Conservation (phyloP, 2,888 invertebrate species). For the Conus canariensis region DNA sequence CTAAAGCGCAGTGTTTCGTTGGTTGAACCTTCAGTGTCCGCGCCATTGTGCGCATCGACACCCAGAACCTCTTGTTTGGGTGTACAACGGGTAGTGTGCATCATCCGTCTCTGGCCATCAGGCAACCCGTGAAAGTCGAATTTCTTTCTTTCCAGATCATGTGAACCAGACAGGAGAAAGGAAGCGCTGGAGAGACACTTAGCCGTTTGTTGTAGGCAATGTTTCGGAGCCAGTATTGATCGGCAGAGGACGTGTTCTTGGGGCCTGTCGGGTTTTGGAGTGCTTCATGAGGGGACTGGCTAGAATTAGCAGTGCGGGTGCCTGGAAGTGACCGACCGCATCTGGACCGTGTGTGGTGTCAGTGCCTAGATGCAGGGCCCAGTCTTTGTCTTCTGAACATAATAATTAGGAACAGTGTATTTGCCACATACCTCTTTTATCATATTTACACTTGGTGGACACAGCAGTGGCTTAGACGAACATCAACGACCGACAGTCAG, state of each 20-base stretch:
- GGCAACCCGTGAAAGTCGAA: constrained; percentile 34
- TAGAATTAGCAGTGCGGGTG: constrained; percentile 35
- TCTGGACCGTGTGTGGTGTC: not conserved
- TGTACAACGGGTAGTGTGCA: not conserved
- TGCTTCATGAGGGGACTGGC: constrained; percentile 43
- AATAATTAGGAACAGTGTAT: not conserved
- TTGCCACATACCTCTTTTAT: no score
- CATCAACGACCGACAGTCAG: constrained; percentile 3
- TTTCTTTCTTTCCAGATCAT: not conserved
- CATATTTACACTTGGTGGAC: not conserved
- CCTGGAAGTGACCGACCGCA: constrained; percentile 32
- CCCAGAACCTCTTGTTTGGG: not conserved
- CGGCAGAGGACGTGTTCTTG: constrained; percentile 40
- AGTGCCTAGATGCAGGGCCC: not conserved
- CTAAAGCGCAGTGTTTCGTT: not conserved
- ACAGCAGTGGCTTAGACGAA: not conserved
- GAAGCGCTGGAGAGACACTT: constrained; percentile 37
- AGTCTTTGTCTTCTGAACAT: not conserved
- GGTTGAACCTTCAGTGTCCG: not conserved
- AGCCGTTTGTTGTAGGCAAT: constrained; percentile 39
- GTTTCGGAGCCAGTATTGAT: constrained; percentile 45
- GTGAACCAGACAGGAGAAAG: constrained; percentile 10
- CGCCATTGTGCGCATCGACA: not conserved
- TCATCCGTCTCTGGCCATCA: constrained; percentile 29
- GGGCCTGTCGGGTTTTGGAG: constrained; percentile 43